Evolutionary conservation across 2,797 vertebrate genomes (phyloP).

Genomic region (Pangasius macronema): DNA sequence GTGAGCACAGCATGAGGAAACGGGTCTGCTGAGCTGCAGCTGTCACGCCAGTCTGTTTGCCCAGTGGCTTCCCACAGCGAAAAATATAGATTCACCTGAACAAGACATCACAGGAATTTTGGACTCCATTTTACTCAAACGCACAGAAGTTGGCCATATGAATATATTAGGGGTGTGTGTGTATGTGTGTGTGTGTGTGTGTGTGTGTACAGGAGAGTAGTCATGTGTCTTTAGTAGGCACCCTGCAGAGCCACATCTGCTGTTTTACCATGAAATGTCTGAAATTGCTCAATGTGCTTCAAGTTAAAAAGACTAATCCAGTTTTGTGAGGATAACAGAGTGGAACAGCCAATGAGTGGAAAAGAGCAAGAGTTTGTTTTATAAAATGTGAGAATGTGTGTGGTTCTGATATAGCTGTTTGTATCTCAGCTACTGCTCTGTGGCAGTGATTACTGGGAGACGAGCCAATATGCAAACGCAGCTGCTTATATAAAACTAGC

Average conservation of each 20-base stretch:
- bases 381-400: background rate
- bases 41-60: constrained; percentile 52
- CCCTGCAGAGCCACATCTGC: constrained; percentile 19
- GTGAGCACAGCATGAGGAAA: constrained; percentile 45
- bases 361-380: constrained; percentile 14
- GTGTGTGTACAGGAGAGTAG: background rate
- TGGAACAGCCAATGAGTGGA: background rate
- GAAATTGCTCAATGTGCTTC: constrained; percentile 13
- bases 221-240: constrained; percentile 17
- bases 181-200: background rate
- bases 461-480: constrained; percentile 15
- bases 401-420: background rate
- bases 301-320: constrained; percentile 29
- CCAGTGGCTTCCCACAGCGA: constrained; percentile 22
- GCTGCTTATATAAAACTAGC: constrained; percentile 10
- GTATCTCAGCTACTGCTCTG: background rate
- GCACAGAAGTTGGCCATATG: background rate
- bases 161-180: background rate
- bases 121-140: background rate
- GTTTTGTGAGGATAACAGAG: background rate
- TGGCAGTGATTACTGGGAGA: constrained; percentile 18
- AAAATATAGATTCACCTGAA: constrained; percentile 10
- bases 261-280: background rate
- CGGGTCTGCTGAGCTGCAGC: constrained; percentile 55
- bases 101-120: constrained; percentile 18